Conservation (phyloP, 2,797 vertebrate species). For the Acipenser oxyrinchus region DNA sequence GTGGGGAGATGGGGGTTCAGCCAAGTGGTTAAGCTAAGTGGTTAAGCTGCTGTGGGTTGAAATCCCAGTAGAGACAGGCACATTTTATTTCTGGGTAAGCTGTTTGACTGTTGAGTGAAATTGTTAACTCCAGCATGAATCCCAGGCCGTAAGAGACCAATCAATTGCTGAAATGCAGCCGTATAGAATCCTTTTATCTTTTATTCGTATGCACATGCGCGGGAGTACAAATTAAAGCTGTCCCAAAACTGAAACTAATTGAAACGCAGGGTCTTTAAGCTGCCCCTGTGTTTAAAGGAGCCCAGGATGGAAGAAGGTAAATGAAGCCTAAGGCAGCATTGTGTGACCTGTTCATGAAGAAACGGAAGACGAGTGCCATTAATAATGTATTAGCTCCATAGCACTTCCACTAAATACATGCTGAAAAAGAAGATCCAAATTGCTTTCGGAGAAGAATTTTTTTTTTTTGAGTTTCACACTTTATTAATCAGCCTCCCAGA, state of each 20-base stretch:
- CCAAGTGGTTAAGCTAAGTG: slow-evolving; percentile 22
- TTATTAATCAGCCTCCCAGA: no score
- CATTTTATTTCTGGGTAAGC: slow-evolving; percentile 56
- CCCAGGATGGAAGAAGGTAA: slow-evolving; percentile 11
- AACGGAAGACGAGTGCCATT: slow-evolving; percentile 42
- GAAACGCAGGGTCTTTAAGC: background rate
- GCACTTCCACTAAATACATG: slow-evolving; percentile 45
- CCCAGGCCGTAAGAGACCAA: slow-evolving; percentile 50
- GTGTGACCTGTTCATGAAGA: slow-evolving; percentile 23
- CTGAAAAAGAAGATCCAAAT: slow-evolving; percentile 37
- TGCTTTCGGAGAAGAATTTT: slow-evolving; percentile 20
- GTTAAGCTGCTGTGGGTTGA: slow-evolving; percentile 47
- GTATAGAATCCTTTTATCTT: slow-evolving; percentile 26
- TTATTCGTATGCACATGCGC: slow-evolving; percentile 21
- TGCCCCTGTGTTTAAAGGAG: background rate
- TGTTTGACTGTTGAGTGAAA: slow-evolving; percentile 53
- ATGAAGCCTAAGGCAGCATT: slow-evolving; percentile 33
- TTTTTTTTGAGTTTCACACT: no score
- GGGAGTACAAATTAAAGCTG: slow-evolving; percentile 6
- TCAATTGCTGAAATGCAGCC: slow-evolving; percentile 47
- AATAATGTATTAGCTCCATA: slow-evolving; percentile 52
- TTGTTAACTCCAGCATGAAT: slow-evolving; percentile 59
- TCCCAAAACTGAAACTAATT: slow-evolving; percentile 19
- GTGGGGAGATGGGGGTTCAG: no score
- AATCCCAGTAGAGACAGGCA: slow-evolving; percentile 49